Conservation (phyloP, 2,888 invertebrate species). For the Ichneumoninae sp. region DNA sequence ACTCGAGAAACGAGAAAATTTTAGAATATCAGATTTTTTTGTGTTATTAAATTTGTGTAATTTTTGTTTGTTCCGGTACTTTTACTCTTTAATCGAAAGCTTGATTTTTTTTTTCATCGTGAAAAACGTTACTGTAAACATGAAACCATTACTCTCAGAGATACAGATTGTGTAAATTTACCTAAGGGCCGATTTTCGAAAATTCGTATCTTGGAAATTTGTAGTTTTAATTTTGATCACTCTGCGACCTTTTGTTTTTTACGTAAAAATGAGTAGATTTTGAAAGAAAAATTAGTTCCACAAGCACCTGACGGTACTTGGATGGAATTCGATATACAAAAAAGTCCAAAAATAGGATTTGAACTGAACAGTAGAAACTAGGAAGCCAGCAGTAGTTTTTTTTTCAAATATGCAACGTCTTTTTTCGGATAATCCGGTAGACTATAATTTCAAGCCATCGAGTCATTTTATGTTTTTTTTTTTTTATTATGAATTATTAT, state of each 20-base stretch:
- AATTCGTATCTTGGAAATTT: background rate
- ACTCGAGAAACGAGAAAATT: constrained; percentile 6
- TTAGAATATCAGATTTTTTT: background rate
- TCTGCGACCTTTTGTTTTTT: background rate
- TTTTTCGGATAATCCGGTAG: background rate
- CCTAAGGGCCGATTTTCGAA: too few species aligned
- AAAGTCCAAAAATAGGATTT: background rate
- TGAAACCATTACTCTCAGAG: background rate
- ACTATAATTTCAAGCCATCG: background rate
- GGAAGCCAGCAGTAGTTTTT: background rate
- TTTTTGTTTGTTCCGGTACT: background rate
- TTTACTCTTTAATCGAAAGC: background rate
- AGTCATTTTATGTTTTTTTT: background rate
- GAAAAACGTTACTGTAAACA: background rate
- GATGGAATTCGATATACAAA: too few species aligned
- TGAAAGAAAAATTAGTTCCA: background rate
- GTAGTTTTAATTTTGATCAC: background rate
- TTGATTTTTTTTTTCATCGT: background rate
- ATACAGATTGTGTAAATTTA: background rate
- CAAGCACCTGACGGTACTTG: too few species aligned
- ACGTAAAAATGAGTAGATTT: background rate
- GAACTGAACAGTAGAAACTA: background rate
- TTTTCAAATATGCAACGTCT: background rate
- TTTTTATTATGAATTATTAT: background rate
- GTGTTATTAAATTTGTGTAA: background rate